A percentile compares a stretch with the other conserved stretches of the same genome.
phyloP scores from a whole-genome alignment of 2,113 vertebrate species.

The Mastomys natalensis region DNA sequence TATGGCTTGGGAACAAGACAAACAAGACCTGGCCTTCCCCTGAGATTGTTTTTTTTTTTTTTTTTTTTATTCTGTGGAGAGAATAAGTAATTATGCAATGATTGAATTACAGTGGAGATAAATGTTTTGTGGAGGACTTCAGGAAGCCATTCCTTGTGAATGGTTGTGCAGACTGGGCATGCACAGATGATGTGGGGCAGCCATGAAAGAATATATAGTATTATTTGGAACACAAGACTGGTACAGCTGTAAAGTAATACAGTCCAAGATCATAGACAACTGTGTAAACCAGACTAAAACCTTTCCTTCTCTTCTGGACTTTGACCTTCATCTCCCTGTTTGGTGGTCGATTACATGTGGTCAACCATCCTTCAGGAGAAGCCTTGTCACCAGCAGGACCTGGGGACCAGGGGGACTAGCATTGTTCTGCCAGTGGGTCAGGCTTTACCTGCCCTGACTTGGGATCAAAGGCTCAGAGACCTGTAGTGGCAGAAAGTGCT shows the following conservation, averaged over 20 bases:
- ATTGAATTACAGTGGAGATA: neutral
- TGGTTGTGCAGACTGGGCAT: neutral
- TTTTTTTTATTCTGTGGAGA: constrained; percentile 8
- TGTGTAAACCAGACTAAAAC: neutral
- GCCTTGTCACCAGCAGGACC: neutral
- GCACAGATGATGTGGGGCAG: neutral
- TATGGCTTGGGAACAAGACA: neutral
- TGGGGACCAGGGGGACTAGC: neutral
- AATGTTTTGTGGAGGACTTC: neutral
- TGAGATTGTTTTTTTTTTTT: neutral
- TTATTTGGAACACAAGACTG: neutral
- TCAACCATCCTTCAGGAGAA: neutral
- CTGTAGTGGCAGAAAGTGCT: neutral
- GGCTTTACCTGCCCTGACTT: neutral
- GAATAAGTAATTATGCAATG: constrained; percentile 3
- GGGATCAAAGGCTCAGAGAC: neutral
- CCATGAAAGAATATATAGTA: no score
- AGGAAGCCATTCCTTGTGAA: neutral
- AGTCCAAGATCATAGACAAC: neutral
- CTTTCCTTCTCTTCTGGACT: neutral
- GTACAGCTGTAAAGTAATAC: neutral
- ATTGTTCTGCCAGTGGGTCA: neutral
- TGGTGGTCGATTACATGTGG: neutral
- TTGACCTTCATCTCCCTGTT: neutral
- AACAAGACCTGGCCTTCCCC: constrained; percentile 6